phyloP scores from a whole-genome alignment of 2,888 invertebrate genomes.

The Sympetrum striolatum region DNA sequence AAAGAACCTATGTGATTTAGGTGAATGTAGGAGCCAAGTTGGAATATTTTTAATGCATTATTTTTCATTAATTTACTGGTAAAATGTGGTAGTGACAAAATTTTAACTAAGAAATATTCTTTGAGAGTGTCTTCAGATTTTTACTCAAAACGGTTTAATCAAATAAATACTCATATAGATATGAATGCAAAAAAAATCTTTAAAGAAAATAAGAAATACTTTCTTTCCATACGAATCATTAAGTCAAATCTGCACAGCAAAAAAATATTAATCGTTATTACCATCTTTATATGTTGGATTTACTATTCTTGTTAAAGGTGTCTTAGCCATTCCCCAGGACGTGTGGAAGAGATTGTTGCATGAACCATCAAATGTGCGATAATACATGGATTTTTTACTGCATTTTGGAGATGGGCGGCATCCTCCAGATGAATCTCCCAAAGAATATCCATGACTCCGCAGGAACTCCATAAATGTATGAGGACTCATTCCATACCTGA shows the following conservation, averaged over 20 bases:
- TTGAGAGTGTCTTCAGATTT: no score
- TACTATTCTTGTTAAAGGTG: constrained; percentile 51
- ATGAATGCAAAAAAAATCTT: no score
- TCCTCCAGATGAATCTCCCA: not conserved
- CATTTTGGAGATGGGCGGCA: constrained; percentile 2
- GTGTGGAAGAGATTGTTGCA: constrained; percentile 57
- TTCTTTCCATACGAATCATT: not conserved
- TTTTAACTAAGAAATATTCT: no score
- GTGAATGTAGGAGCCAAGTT: no score
- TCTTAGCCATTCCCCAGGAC: constrained; percentile 55
- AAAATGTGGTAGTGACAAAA: no score
- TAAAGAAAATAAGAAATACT: not conserved
- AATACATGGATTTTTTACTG: constrained; percentile 46
- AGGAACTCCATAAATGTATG: constrained; percentile 47
- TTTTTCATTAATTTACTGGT: no score
- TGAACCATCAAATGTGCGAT: constrained; percentile 56
- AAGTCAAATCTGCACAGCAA: not conserved
- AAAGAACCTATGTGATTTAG: no score
- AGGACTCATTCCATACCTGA: constrained; percentile 51
- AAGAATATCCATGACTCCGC: constrained; percentile 22
- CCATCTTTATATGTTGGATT: constrained; percentile 50
- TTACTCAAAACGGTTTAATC: no score
- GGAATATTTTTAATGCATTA: no score
- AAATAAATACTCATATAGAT: no score
- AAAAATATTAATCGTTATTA: constrained; percentile 32